These are phyloP conservation scores for Mergus octosetaceus DNA, from an alignment of 2,797 vertebrate genomes.

Conservation along the genomic window DNA sequence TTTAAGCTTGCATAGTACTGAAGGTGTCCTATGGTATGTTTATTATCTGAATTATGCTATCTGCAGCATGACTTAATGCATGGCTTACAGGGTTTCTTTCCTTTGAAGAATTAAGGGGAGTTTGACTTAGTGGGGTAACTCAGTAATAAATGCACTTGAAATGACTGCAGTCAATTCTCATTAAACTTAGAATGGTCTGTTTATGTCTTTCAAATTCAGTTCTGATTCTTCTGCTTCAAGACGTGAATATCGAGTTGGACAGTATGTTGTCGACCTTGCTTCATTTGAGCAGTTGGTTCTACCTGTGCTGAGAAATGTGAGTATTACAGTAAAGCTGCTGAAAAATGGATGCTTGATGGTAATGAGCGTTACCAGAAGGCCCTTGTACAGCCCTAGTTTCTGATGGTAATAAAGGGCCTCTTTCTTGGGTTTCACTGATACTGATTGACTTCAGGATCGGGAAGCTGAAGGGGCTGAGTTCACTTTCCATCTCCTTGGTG, in stretches of 20 bases:
- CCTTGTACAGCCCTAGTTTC: background rate
- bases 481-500: background rate
- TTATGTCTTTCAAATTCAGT: conserved; percentile 51
- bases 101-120: background rate
- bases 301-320: conserved; percentile 89
- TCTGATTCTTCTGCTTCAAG: conserved; percentile 66
- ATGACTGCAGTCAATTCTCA: background rate
- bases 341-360: background rate
- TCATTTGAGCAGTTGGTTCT: conserved; percentile 92
- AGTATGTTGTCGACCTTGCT: conserved; percentile 89
- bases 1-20: background rate
- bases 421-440: background rate
- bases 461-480: background rate
- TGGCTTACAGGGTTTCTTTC: background rate
- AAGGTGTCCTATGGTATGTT: background rate
- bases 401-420: background rate
- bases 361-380: background rate
- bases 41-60: background rate
- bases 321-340: conserved; percentile 46
- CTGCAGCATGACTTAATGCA: background rate
- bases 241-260: conserved; percentile 86
- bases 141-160: background rate
- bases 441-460: background rate
- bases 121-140: background rate
- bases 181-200: background rate